Conservation (phyloP, 64 coral and sea anemone species). For the Porites australiensis region DNA sequence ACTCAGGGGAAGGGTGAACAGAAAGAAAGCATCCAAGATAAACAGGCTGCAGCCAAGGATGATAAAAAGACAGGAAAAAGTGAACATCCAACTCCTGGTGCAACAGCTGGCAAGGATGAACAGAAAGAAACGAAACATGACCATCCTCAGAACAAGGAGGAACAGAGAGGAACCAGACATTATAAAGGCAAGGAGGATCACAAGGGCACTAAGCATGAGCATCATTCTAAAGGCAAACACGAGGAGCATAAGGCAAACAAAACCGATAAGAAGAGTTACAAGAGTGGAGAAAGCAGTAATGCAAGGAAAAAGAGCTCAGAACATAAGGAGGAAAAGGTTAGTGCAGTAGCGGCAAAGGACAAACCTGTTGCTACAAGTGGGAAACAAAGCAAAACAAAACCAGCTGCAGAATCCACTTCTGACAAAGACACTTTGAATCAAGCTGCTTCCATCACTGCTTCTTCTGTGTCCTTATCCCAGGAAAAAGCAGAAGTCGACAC, state of each 20-base stretch:
- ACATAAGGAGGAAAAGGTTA: neutral
- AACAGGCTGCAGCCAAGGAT: constrained; percentile 20
- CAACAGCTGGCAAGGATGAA: constrained; percentile 15
- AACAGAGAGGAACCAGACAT: neutral
- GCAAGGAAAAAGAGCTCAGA: neutral
- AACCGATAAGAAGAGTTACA: constrained; percentile 12
- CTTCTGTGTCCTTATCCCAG: neutral
- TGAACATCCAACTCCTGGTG: constrained; percentile 26
- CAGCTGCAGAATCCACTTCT: neutral
- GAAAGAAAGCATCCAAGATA: constrained; percentile 46
- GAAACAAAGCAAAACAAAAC: neutral
- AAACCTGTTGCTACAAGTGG: neutral
- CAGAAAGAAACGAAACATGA: constrained; percentile 45
- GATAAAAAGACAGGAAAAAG: constrained; percentile 26
- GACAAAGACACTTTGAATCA: neutral
- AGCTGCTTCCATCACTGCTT: neutral
- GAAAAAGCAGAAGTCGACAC: neutral
- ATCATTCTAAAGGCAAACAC: neutral
- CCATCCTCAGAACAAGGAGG: constrained; percentile 4
- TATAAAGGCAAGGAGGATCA: neutral
- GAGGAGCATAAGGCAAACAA: neutral
- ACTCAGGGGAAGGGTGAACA: constrained; percentile 25
- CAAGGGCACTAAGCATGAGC: neutral
- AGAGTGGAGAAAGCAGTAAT: neutral
- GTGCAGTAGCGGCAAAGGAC: neutral